phyloP scores from a whole-genome alignment of 2,797 vertebrate genomes.

The Ptychobarbus kaznakovi region DNA sequence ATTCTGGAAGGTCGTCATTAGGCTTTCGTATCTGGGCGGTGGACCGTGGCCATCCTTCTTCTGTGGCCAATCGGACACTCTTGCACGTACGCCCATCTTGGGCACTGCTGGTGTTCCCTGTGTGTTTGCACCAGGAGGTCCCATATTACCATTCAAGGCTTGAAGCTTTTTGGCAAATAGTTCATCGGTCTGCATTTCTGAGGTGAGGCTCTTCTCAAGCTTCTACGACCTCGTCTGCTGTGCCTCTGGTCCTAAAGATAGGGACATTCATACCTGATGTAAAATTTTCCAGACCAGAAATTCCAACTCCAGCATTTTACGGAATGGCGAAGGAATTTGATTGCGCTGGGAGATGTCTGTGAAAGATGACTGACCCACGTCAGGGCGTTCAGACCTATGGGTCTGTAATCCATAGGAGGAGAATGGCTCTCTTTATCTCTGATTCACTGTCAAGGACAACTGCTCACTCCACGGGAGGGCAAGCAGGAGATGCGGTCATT shows the following conservation, averaged over 20 bases:
- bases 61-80: constrained; percentile 86
- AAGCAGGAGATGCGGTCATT: constrained; percentile 44
- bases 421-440: constrained; percentile 47
- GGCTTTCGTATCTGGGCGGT: constrained; percentile 73
- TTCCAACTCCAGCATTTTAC: constrained; percentile 44
- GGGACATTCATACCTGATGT: constrained; percentile 77
- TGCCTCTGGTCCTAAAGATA: constrained; percentile 73
- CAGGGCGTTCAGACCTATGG: constrained; percentile 45
- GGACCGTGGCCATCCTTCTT: constrained; percentile 80
- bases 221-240: constrained; percentile 64
- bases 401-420: constrained; percentile 60
- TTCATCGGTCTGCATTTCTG: constrained; percentile 84
- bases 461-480: constrained; percentile 40
- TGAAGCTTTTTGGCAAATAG: constrained; percentile 85
- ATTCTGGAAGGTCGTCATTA: constrained; percentile 73
- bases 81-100: constrained; percentile 88
- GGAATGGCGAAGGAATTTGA: constrained; percentile 2
- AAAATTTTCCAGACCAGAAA: constrained; percentile 53
- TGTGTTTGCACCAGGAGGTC: constrained; percentile 73
- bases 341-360: neutral
- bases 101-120: constrained; percentile 83
- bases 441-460: constrained; percentile 49
- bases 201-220: constrained; percentile 57
- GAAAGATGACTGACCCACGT: constrained; percentile 44
- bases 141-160: constrained; percentile 81